phyloP scores from a whole-genome alignment of 2,888 invertebrate genomes.

The Drosophila ustulata region DNA sequence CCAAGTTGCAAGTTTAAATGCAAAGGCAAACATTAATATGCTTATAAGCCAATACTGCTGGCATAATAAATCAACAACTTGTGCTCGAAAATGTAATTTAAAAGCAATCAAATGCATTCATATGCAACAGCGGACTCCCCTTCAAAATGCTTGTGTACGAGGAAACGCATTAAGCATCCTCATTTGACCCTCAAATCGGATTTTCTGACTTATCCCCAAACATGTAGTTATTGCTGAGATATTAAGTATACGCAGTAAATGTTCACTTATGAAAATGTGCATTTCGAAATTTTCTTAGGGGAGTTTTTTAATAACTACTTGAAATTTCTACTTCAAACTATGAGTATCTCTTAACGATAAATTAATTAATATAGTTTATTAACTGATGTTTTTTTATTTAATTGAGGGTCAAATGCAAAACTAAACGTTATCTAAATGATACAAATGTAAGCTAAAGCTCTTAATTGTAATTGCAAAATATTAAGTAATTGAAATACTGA shows the following conservation, averaged over 20 bases:
- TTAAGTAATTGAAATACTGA: background rate
- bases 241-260: background rate
- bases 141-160: conserved; percentile 52
- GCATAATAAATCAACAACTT: conserved; percentile 40
- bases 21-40: conserved; percentile 1
- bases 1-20: background rate
- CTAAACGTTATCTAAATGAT: too few relatives aligned
- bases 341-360: too few relatives aligned
- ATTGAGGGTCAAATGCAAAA: too few relatives aligned
- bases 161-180: conserved; percentile 61
- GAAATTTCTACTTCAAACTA: too few relatives aligned
- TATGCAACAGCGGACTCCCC: conserved; percentile 54
- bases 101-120: conserved; percentile 71
- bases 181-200: conserved; percentile 44
- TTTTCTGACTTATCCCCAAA: conserved; percentile 19
- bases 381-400: too few relatives aligned
- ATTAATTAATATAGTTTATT: too few relatives aligned
- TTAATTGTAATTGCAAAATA: too few relatives aligned
- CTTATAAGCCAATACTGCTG: background rate
- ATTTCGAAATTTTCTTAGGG: too few relatives aligned
- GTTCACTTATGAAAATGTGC: too few relatives aligned
- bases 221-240: background rate
- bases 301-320: too few relatives aligned
- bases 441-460: too few relatives aligned
- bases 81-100: conserved; percentile 60